phyloP scores from a whole-genome alignment of 2,113 vertebrate species.

The Aphyosemion australe region DNA sequence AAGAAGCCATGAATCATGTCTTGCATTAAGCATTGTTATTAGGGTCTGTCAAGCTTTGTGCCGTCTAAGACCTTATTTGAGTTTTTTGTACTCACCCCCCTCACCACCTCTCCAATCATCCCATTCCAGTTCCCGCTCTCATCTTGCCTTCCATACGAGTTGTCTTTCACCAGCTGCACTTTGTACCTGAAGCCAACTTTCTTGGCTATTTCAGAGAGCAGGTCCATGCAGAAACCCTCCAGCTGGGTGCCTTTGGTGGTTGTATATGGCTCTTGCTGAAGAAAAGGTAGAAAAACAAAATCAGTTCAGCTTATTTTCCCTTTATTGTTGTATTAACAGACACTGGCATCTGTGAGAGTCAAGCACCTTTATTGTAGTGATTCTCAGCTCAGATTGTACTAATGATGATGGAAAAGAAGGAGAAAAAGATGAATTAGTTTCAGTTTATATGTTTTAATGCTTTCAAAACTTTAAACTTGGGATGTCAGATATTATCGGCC shows the following conservation, averaged over 20 bases:
- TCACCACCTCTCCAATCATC: constrained; percentile 86
- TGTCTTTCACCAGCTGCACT: constrained; percentile 83
- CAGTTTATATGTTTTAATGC: neutral
- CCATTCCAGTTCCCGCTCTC: constrained; percentile 85
- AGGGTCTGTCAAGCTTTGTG: too few species aligned
- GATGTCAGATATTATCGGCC: too few species aligned
- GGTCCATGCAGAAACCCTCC: constrained; percentile 89
- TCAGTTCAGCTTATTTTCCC: neutral
- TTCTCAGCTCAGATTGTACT: constrained; percentile 69
- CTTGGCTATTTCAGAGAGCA: constrained; percentile 81
- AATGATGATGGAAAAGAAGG: constrained; percentile 1
- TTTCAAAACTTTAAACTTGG: too few species aligned
- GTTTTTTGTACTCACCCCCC: constrained; percentile 74
- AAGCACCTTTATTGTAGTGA: constrained; percentile 86
- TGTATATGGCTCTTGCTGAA: constrained; percentile 85
- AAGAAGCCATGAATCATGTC: neutral
- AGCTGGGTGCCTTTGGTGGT: constrained; percentile 77
- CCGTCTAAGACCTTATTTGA: too few species aligned
- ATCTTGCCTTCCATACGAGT: constrained; percentile 77
- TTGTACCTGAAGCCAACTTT: constrained; percentile 84
- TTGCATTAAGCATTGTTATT: too few species aligned
- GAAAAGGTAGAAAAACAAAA: neutral
- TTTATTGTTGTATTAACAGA: constrained; percentile 2
- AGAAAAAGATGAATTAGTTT: neutral
- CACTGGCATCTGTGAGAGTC: neutral